phyloP scores from a whole-genome alignment of 1,140 invertebrate genomes.

The Drosophila arawakana region DNA sequence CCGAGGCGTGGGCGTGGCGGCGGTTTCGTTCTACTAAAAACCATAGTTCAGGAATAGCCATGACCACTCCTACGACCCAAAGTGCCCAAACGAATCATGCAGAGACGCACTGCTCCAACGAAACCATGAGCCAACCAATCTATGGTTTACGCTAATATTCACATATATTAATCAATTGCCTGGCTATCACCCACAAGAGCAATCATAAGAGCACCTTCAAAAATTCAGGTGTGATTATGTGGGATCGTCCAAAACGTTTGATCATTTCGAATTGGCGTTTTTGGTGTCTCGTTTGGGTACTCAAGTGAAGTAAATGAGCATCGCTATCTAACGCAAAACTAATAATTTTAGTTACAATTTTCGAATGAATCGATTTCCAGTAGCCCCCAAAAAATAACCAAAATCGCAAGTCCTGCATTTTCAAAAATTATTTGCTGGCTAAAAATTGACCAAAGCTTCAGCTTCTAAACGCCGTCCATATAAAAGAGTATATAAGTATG shows the following conservation, averaged over 20 bases:
- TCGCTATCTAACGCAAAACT: constrained; percentile 84
- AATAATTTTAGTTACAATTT: constrained; percentile 83
- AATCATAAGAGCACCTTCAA: not conserved
- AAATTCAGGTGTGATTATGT: not conserved
- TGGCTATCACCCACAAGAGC: not conserved
- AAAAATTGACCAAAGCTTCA: constrained; percentile 12
- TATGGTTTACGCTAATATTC: constrained; percentile 35
- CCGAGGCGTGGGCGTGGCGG: constrained; percentile 28
- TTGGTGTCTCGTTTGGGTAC: constrained; percentile 70
- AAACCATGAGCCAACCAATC: constrained; percentile 52
- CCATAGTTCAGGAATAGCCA: constrained; percentile 84
- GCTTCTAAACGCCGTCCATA: not conserved
- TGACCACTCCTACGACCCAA: constrained; percentile 83
- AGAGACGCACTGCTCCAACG: constrained; percentile 38
- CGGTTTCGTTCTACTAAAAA: constrained; percentile 68
- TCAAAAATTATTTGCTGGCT: constrained; percentile 38
- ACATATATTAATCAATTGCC: constrained; percentile 9
- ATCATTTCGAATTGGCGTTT: constrained; percentile 31
- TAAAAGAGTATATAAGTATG: not conserved
- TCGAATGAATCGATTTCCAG: constrained; percentile 68
- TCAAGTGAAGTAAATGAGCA: constrained; percentile 83
- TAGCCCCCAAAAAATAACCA: constrained; percentile 68
- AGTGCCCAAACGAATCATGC: constrained; percentile 74
- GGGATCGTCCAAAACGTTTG: constrained; percentile 14
- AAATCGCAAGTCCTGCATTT: constrained; percentile 63